These are phyloP conservation scores for Drosophila arizonae DNA, from an alignment of 1,140 invertebrate species.

Conservation along the genomic window DNA sequence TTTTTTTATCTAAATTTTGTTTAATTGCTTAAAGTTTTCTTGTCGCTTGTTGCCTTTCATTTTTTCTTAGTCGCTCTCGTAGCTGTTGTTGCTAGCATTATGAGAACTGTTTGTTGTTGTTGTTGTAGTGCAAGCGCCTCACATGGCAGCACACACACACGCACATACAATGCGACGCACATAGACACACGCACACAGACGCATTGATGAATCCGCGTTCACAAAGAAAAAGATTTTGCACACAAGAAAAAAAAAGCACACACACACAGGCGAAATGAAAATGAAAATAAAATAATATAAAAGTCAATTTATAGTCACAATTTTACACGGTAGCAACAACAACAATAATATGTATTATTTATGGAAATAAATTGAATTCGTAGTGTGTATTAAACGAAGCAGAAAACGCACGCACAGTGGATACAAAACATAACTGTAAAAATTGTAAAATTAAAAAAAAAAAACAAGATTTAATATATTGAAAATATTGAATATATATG, in stretches of 20 bases:
- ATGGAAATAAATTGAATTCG: conserved; percentile 17
- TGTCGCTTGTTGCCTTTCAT: conserved; percentile 61
- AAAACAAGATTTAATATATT: conserved; percentile 12
- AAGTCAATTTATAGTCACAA: conserved; percentile 37
- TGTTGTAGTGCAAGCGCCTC: conserved; percentile 40
- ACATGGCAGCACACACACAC: conserved; percentile 32
- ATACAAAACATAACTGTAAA: conserved; percentile 27
- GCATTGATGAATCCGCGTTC: conserved; percentile 53
- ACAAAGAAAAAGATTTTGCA: conserved; percentile 53
- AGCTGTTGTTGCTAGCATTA: conserved; percentile 18
- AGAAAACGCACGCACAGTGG: conserved; percentile 53
- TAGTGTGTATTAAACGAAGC: conserved; percentile 42
- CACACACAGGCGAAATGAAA: neutral
- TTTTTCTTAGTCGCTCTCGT: conserved; percentile 48
- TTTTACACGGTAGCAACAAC: conserved; percentile 31
- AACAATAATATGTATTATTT: neutral
- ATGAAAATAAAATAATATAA: conserved; percentile 29
- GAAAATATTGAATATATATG: neutral
- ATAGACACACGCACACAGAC: conserved; percentile 18
- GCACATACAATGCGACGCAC: conserved; percentile 6
- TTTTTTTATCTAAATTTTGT: conserved; percentile 56
- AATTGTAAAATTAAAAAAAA: conserved; percentile 29
- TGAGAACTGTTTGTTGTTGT: conserved; percentile 20
- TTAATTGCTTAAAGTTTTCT: conserved; percentile 62
- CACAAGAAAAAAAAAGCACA: conserved; percentile 32